Percentiles rank a stretch among this genome's conserved stretches.
Conservation (phyloP, 2,113 vertebrate species). For the Cephalopterus ornatus region DNA sequence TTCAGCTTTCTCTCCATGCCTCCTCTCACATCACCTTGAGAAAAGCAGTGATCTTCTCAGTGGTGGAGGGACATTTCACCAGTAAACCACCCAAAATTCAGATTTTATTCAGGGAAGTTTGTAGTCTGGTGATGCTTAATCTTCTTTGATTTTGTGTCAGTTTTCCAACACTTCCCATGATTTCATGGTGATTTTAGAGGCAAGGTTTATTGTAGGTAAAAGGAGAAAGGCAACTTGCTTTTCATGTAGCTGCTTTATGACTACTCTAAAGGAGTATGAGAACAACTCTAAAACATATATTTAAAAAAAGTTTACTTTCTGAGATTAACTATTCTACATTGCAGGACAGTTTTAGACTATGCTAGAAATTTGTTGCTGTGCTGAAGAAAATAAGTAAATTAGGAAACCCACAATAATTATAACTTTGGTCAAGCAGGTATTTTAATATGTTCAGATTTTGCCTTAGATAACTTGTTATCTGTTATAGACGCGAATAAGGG, state of each 20-base stretch:
- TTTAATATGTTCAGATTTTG: background rate
- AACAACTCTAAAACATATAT: background rate
- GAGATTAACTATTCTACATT: background rate
- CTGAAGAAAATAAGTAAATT: background rate
- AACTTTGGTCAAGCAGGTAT: background rate
- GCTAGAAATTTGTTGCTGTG: background rate
- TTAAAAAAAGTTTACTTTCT: background rate
- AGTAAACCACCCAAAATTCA: background rate
- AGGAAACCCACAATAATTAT: background rate
- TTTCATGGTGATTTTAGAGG: background rate
- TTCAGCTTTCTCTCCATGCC: background rate
- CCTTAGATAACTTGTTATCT: background rate
- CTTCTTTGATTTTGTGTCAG: background rate
- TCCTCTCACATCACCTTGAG: background rate
- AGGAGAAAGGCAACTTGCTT: background rate
- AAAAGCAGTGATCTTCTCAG: background rate
- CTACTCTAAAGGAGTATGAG: background rate
- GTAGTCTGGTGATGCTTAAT: background rate
- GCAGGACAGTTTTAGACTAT: background rate
- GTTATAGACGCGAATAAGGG: too few species aligned
- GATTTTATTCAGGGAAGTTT: background rate
- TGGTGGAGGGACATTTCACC: background rate
- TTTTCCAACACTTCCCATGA: background rate
- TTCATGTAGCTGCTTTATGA: background rate
- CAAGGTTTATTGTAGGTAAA: background rate